phyloP scores from a whole-genome alignment of 2,113 vertebrate genomes.

The Dasyurus viverrinus region DNA sequence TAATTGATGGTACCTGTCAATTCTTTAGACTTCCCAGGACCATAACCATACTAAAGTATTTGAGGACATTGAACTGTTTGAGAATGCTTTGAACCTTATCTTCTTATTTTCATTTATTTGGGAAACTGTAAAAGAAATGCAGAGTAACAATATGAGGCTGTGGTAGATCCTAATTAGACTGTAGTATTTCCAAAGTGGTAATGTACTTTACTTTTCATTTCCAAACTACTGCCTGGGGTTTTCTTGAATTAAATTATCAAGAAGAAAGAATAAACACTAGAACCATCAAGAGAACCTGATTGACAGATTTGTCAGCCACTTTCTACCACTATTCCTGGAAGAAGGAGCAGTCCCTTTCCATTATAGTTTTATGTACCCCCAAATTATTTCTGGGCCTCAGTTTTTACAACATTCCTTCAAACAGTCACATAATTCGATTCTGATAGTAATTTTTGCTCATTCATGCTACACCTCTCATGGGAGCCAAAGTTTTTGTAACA shows the following conservation, averaged over 20 bases:
- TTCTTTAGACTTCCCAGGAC: background rate
- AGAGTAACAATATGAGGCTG: background rate
- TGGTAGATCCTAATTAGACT: background rate
- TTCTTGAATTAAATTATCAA: background rate
- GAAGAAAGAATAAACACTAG: background rate
- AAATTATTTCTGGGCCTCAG: no score
- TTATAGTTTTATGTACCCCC: background rate
- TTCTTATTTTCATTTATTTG: background rate
- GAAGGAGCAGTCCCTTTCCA: background rate
- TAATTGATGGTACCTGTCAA: background rate
- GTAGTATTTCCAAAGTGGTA: background rate
- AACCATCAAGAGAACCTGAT: background rate
- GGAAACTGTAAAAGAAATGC: background rate
- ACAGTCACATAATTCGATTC: no score
- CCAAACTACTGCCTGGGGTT: background rate
- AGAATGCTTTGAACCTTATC: background rate
- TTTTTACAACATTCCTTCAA: no score
- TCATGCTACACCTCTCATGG: background rate
- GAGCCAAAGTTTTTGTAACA: background rate
- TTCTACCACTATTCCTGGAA: background rate
- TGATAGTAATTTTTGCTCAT: background rate
- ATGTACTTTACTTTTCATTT: background rate
- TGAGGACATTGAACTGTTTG: background rate
- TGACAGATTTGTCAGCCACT: background rate
- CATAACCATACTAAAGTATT: background rate